These are phyloP conservation scores for Ferrisia virgata DNA, from an alignment of 2,888 invertebrate genomes.

Conservation along the genomic window DNA sequence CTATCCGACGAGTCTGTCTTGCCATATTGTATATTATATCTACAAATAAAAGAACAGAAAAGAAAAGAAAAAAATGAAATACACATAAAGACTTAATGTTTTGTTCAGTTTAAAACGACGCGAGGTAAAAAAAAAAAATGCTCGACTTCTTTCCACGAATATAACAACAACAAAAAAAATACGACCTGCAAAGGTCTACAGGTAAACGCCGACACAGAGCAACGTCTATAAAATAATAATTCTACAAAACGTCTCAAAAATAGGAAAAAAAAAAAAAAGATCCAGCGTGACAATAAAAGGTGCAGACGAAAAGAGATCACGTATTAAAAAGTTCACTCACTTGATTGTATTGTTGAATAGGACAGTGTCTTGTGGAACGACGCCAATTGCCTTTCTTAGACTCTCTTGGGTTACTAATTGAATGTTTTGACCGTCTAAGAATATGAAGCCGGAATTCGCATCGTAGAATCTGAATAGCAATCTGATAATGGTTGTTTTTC, in stretches of 20 bases:
- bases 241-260: background rate
- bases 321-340: slow-evolving; percentile 54
- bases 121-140: background rate
- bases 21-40: slow-evolving; percentile 93
- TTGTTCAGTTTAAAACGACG: background rate
- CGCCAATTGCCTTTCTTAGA: slow-evolving; percentile 78
- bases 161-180: background rate
- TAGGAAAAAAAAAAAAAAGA: background rate
- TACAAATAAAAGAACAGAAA: slow-evolving; percentile 51
- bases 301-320: background rate
- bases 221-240: background rate
- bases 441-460: slow-evolving; percentile 78
- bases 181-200: background rate
- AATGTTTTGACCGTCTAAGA: slow-evolving; percentile 86
- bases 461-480: slow-evolving; percentile 96
- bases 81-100: slow-evolving; percentile 11
- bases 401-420: slow-evolving; percentile 80
- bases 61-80: background rate
- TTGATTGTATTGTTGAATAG: slow-evolving; percentile 88
- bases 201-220: background rate
- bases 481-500: slow-evolving; percentile 94
- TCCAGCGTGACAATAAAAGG: background rate
- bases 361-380: slow-evolving; percentile 97
- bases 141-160: background rate
- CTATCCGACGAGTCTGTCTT: slow-evolving; percentile 71